phyloP scores from a whole-genome alignment of 2,888 invertebrate species.

The Harpalus rufipes region DNA sequence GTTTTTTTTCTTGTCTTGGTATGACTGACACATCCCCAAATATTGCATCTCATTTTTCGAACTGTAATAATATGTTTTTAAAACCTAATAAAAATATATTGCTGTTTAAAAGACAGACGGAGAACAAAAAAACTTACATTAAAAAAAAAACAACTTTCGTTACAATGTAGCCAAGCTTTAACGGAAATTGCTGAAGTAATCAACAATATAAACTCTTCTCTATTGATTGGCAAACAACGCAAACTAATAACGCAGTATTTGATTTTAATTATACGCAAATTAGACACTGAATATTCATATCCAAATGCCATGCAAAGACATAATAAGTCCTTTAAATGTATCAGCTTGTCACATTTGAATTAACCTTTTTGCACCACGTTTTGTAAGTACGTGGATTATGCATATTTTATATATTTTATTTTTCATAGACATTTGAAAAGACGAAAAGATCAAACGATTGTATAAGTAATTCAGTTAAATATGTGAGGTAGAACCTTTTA shows the following conservation, averaged over 20 bases:
- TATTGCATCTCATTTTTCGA: no score
- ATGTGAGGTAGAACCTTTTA: not conserved
- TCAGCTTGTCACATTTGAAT: conserved; percentile 27
- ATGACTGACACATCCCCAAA: no score
- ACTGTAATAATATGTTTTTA: no score
- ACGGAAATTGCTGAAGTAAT: not conserved
- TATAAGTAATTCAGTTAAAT: conserved; percentile 2
- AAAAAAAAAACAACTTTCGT: no score
- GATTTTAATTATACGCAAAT: conserved; percentile 40
- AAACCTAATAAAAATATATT: no score
- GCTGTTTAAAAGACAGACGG: no score
- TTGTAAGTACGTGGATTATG: not conserved
- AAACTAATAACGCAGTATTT: conserved; percentile 26
- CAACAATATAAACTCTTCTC: not conserved
- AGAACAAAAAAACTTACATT: no score
- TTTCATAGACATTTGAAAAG: not conserved
- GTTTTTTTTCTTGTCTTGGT: no score
- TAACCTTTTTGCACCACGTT: conserved; percentile 13
- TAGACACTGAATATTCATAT: conserved; percentile 38
- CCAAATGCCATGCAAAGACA: conserved; percentile 10
- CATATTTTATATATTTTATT: conserved; percentile 1
- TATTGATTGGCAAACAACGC: conserved; percentile 9
- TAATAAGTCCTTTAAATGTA: conserved; percentile 39
- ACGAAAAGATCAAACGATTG: not conserved
- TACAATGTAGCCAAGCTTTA: not conserved